Evolutionary conservation across 2,888 invertebrate genomes (phyloP).

Genomic region (Halocaridina rubra): DNA sequence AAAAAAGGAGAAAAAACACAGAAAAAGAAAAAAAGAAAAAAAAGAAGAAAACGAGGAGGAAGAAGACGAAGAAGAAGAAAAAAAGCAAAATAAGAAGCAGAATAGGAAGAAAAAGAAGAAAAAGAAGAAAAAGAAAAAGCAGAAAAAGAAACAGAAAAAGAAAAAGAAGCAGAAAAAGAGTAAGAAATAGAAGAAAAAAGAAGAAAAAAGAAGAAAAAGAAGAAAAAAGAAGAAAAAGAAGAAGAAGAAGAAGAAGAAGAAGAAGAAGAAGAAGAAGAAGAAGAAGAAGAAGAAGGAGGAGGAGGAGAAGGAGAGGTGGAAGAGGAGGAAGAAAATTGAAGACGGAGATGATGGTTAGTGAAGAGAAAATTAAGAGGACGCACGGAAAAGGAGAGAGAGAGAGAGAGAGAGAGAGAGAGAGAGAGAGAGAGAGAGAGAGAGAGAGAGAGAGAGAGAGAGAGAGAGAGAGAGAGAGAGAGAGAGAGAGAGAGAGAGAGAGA

Average conservation of each 20-base stretch:
- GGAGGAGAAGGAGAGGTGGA: background rate
- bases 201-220: background rate
- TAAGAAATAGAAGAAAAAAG: no score
- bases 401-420: background rate
- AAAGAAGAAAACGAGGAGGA: no score
- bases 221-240: background rate
- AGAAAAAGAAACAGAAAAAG: no score
- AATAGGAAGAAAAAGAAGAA: no score
- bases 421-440: background rate
- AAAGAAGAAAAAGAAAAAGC: no score
- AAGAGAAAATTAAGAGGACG: background rate
- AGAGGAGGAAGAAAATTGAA: background rate
- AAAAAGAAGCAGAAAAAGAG: no score
- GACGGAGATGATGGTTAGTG: background rate
- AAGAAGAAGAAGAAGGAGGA: background rate
- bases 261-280: background rate
- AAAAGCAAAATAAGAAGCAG: no score
- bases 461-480: constrained; percentile 1
- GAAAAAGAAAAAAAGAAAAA: no score
- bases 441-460: constrained; percentile 1
- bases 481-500: background rate
- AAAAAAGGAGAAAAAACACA: no score
- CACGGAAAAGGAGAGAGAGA: background rate
- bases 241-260: background rate
- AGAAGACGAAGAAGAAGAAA: background rate